Percentiles rank a stretch among this genome's conserved stretches.
These are phyloP conservation scores for Nesidiocoris tenuis DNA, from an alignment of 2,888 invertebrate species.

Conservation along the genomic window DNA sequence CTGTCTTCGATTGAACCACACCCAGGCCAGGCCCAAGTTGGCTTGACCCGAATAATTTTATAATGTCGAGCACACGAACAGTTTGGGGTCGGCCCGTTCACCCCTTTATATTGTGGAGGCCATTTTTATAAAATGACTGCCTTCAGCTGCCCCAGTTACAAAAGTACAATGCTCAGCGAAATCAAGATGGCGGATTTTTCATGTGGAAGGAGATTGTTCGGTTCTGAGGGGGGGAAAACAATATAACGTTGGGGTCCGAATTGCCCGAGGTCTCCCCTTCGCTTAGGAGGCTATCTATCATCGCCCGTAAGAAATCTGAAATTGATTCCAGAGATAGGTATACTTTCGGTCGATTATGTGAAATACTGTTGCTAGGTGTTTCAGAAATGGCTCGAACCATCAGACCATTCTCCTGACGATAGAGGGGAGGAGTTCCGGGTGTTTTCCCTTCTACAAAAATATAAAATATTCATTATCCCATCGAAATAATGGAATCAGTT, in stretches of 20 bases:
- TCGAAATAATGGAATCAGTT: too few species aligned
- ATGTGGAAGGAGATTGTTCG: not conserved
- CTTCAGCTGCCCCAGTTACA: constrained; percentile 41
- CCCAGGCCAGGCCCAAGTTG: not conserved
- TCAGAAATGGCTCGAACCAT: too few species aligned
- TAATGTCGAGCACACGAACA: constrained; percentile 5
- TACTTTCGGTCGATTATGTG: not conserved
- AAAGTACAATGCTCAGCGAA: constrained; percentile 15
- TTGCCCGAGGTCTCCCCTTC: not conserved
- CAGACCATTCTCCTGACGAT: too few species aligned
- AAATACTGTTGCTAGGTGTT: too few species aligned
- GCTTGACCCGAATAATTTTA: constrained; percentile 17
- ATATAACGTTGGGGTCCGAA: not conserved
- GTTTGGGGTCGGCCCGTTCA: constrained; percentile 1
- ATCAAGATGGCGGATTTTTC: constrained; percentile 26
- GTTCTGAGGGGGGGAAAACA: constrained; percentile 2
- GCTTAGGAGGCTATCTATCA: too few species aligned
- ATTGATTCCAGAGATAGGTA: not conserved
- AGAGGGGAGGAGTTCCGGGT: too few species aligned
- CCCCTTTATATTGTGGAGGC: constrained; percentile 28
- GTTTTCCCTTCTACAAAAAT: too few species aligned
- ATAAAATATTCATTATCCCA: too few species aligned
- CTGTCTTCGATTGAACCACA: too few species aligned
- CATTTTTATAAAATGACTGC: constrained; percentile 39
- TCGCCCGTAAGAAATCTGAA: not conserved